Base-by-base conservation (phyloP, 2,797 vertebrate species). In the Lerista edwardsae region DNA sequence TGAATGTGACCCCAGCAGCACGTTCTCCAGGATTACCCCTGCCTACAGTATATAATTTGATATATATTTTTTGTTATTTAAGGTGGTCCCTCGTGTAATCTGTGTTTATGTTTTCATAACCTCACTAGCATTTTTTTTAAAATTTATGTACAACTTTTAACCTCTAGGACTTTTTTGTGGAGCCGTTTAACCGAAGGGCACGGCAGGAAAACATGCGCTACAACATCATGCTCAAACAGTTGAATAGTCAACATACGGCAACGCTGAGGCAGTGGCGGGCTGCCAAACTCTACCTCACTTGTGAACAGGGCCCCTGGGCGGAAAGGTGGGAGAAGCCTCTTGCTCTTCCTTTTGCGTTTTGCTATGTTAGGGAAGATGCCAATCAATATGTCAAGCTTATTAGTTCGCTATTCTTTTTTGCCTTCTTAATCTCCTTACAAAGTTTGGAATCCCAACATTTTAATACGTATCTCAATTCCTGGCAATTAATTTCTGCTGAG, bases 191-290 rank as follows among this genome's bases (percentile, higher is more conserved):
- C 1, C 96, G 98, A 10, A 97, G 98, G 71, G 96, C 97, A 57
- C 97, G 98, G 3, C 98, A 99, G 94, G 98, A 99, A 90, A 99
- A 98, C 87, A 94, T 98, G 75, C 97, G 98, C 36, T 99, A 99
- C 95, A 99, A 99, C 95, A 98, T 96, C 90, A 98, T 98, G 97
- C 88, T 99, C 77, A 99, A 98, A 90, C 98, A 98, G 93, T 96
- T 98, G 67, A 96, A 97, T 93, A 97, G 96, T 82, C 98, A 98
- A 65, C 97, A 96, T 90, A 95, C 94, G 17, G 95, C 97, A 85
- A 96, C 95, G 72, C 90, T 98, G 87, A 97, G 98, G 88, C 97
- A 97, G 94, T 99, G 98, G 98, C 98, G 97, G 91, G 96, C 97
- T 84, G 95, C 97, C 1, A 97, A 97, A 2, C 96, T 98, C 19